A percentile compares a stretch with the other conserved stretches of the same genome.
phyloP scores from a whole-genome alignment of 2,113 vertebrate genomes.

The Pao palembangensis region DNA sequence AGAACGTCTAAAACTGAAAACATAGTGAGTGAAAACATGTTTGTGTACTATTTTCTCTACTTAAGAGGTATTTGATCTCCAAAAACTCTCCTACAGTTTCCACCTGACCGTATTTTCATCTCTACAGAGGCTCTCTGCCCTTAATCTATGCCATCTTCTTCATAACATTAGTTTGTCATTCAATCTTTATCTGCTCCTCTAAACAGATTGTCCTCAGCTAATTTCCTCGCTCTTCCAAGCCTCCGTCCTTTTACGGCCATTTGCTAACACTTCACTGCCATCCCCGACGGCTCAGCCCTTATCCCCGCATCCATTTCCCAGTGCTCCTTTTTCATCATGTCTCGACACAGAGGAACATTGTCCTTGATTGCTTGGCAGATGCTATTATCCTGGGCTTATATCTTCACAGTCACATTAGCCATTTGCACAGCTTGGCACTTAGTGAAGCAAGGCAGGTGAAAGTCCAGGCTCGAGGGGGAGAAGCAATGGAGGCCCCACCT shows the following conservation, averaged over 20 bases:
- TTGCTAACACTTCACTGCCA: constrained; percentile 40
- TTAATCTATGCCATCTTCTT: constrained; percentile 20
- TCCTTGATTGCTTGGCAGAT: constrained; percentile 70
- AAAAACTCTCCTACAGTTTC: not conserved
- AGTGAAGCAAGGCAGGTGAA: constrained; percentile 69
- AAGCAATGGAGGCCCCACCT: constrained; percentile 60
- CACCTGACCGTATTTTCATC: constrained; percentile 12
- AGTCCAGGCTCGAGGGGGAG: constrained; percentile 57
- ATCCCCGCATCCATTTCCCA: constrained; percentile 37
- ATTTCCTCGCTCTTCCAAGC: constrained; percentile 14
- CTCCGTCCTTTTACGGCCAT: constrained; percentile 48
- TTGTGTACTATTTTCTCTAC: no score
- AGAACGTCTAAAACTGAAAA: no score
- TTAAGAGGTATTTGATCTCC: no score
- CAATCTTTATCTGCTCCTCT: constrained; percentile 16
- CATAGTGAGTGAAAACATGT: no score
- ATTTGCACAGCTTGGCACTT: constrained; percentile 68
- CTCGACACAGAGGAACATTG: constrained; percentile 58
- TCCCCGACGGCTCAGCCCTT: constrained; percentile 37
- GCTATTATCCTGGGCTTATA: constrained; percentile 70
- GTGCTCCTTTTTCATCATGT: constrained; percentile 51
- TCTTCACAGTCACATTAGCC: constrained; percentile 74
- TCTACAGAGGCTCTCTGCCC: constrained; percentile 10
- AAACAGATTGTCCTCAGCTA: constrained; percentile 42
- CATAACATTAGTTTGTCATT: constrained; percentile 12